These are phyloP conservation scores for Periophthalmus magnuspinnatus DNA, from an alignment of 2,797 vertebrate species.

Conservation along the genomic window DNA sequence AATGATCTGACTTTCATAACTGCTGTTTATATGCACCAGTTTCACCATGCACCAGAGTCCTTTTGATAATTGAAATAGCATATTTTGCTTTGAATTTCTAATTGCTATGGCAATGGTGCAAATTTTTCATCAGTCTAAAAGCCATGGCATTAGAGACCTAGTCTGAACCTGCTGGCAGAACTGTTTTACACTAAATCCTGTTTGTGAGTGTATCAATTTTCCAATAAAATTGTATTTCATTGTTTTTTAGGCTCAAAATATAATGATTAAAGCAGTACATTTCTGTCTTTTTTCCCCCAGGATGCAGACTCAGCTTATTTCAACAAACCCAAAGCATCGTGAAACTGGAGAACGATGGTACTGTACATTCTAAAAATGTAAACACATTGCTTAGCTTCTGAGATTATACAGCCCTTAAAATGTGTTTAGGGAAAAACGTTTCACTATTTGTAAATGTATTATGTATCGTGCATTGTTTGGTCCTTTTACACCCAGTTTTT, in stretches of 20 bases:
- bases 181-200: neutral
- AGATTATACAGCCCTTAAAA: neutral
- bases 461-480: neutral
- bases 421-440: neutral
- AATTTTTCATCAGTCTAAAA: no score
- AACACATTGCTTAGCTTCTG: neutral
- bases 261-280: neutral
- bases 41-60: no score
- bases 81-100: no score
- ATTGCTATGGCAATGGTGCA: no score
- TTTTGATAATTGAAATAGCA: no score
- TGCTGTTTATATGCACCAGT: no score
- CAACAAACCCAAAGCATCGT: conserved; percentile 76
- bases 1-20: no score
- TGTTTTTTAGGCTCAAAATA: neutral
- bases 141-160: no score
- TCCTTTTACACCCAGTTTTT: neutral
- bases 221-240: neutral
- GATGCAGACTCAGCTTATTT: conserved; percentile 87
- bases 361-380: conserved; percentile 1
- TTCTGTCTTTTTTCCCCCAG: conserved; percentile 66
- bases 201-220: no score
- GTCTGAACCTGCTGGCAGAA: neutral
- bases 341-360: conserved; percentile 30
- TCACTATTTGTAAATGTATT: neutral